phyloP scores from a whole-genome alignment of 2,888 invertebrate genomes.

The Dynastes tityus region DNA sequence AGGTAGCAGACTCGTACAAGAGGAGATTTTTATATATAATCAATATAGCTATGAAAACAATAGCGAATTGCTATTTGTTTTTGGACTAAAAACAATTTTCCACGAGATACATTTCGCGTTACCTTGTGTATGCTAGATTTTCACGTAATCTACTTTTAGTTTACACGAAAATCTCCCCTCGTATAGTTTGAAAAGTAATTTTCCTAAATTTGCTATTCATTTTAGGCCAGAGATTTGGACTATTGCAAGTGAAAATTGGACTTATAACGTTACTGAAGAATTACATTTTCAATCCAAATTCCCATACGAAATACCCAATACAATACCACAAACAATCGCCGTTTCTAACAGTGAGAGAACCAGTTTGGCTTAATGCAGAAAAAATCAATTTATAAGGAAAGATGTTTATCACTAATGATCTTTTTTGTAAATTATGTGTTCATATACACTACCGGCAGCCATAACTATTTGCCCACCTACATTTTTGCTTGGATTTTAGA shows the following conservation, averaged over 20 bases:
- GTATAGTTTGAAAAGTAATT: too few species aligned
- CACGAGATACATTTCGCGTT: too few species aligned
- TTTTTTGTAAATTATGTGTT: background rate
- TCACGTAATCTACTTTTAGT: too few species aligned
- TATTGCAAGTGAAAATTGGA: slow-evolving; percentile 61
- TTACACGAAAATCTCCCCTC: too few species aligned
- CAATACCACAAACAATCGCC: slow-evolving; percentile 50
- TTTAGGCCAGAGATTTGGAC: slow-evolving; percentile 61
- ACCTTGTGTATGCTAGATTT: too few species aligned
- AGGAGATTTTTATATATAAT: too few species aligned
- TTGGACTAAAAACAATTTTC: too few species aligned
- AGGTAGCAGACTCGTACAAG: too few species aligned
- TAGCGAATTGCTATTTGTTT: too few species aligned
- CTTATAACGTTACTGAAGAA: slow-evolving; percentile 57
- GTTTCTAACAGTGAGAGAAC: slow-evolving; percentile 53
- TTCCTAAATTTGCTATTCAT: background rate
- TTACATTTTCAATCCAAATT: slow-evolving; percentile 54
- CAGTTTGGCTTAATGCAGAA: slow-evolving; percentile 53
- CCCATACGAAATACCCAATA: slow-evolving; percentile 51
- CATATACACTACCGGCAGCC: background rate
- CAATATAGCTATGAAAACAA: too few species aligned
- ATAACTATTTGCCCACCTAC: too few species aligned
- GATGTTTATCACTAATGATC: background rate
- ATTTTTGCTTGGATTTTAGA: too few species aligned
- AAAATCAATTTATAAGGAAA: background rate